A percentile compares a stretch with the other conserved stretches of the same genome.
Conservation (phyloP, 2,888 invertebrate species). For the Acleris literana region DNA sequence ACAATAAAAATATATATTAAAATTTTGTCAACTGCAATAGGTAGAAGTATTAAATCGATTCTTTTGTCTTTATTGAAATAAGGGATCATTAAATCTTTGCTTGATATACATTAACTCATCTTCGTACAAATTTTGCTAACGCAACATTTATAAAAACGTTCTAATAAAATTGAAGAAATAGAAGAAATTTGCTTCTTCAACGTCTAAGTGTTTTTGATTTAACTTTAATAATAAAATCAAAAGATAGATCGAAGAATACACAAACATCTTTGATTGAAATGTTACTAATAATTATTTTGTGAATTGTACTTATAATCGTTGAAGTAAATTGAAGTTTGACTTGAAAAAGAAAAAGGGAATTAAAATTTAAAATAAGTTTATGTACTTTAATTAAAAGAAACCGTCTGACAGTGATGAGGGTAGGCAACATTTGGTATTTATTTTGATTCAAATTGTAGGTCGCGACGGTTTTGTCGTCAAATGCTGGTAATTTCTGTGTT, state of each 20-base stretch:
- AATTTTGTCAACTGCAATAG: not conserved
- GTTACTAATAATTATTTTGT: constrained; percentile 10
- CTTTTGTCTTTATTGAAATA: constrained; percentile 33
- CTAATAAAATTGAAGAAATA: constrained; percentile 24
- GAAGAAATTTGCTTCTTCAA: not conserved
- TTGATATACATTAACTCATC: constrained; percentile 18
- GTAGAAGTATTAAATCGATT: constrained; percentile 4
- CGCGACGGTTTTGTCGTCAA: constrained; percentile 29
- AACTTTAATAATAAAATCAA: too few species aligned
- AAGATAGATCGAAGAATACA: too few species aligned
- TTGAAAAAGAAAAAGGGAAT: constrained; percentile 28
- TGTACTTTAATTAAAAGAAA: constrained; percentile 66
- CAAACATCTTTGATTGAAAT: too few species aligned
- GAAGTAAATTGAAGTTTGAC: constrained; percentile 12
- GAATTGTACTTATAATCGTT: constrained; percentile 16
- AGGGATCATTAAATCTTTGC: constrained; percentile 29
- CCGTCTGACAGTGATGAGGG: constrained; percentile 64
- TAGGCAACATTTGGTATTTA: constrained; percentile 45
- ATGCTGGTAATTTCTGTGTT: constrained; percentile 37
- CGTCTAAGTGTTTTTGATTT: too few species aligned
- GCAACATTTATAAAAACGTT: constrained; percentile 23
- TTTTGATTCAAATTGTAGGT: constrained; percentile 47
- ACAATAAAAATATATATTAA: constrained; percentile 57
- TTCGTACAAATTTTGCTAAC: constrained; percentile 1
- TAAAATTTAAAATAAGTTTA: constrained; percentile 49